Percentiles rank a stretch among this genome's conserved stretches.
Evolutionary conservation across 2,797 vertebrate genomes (phyloP).

Genomic region (Catharus ustulatus): DNA sequence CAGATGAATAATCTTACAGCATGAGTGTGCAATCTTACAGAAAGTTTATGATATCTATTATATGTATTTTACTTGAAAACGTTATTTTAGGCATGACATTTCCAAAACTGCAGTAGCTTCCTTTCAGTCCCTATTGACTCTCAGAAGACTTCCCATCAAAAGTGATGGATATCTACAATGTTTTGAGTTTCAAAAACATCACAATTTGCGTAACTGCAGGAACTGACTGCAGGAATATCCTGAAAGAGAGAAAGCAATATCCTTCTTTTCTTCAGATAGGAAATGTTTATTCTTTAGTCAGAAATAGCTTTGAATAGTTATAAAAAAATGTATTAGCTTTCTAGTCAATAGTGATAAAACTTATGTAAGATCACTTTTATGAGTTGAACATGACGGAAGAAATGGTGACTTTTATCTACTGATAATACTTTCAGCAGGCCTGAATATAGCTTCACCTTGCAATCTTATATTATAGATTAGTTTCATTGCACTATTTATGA

Average conservation of each 20-base stretch:
- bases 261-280: not conserved
- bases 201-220: not conserved
- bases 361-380: not conserved
- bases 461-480: not conserved
- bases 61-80: not conserved
- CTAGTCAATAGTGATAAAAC: not conserved
- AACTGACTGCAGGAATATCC: not conserved
- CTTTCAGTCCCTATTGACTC: not conserved
- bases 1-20: not conserved
- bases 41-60: not conserved
- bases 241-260: not conserved
- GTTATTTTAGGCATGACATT: not conserved
- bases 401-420: not conserved
- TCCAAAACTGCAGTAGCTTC: not conserved
- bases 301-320: not conserved
- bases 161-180: not conserved
- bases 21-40: not conserved
- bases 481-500: conserved; percentile 20
- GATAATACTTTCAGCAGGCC: not conserved
- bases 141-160: not conserved
- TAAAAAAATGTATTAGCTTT: not conserved
- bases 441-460: not conserved
- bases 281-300: not conserved
- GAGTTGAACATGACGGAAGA: not conserved
- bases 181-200: not conserved